These are phyloP conservation scores for Bibio marci DNA, from an alignment of 2,888 invertebrate genomes.

Conservation along the genomic window DNA sequence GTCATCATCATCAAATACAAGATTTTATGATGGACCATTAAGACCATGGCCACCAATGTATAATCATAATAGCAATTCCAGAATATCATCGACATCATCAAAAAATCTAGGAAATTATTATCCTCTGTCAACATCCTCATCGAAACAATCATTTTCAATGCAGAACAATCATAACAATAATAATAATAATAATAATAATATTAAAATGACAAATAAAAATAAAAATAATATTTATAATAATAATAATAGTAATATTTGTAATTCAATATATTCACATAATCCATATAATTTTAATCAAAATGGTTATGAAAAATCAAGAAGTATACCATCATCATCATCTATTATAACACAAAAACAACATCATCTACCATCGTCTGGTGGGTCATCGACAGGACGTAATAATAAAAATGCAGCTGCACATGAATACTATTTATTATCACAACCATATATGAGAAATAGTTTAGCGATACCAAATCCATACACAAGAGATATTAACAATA, in stretches of 20 bases:
- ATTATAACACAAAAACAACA: slow-evolving; percentile 1
- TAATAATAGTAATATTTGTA: too few species aligned
- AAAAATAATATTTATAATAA: too few species aligned
- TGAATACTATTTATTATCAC: slow-evolving; percentile 2
- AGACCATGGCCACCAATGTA: slow-evolving; percentile 52
- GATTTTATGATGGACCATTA: slow-evolving; percentile 24
- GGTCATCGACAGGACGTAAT: slow-evolving; percentile 33
- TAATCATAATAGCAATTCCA: slow-evolving; percentile 22
- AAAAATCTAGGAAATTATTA: not conserved
- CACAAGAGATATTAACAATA: slow-evolving; percentile 12
- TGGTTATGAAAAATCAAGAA: not conserved
- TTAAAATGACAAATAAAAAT: too few species aligned
- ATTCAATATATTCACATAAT: too few species aligned
- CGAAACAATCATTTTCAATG: too few species aligned
- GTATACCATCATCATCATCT: slow-evolving; percentile 6
- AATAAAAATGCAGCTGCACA: slow-evolving; percentile 30
- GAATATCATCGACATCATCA: too few species aligned
- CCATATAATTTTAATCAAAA: too few species aligned
- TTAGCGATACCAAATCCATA: slow-evolving; percentile 1
- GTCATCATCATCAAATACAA: slow-evolving; percentile 28
- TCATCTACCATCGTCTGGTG: slow-evolving; percentile 24
- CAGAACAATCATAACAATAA: too few species aligned
- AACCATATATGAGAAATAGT: slow-evolving; percentile 3
- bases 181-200: too few species aligned
- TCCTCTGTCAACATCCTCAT: not conserved